Evolutionary conservation across 2,797 vertebrate genomes (phyloP).

Genomic region (Perodicticus potto): DNA sequence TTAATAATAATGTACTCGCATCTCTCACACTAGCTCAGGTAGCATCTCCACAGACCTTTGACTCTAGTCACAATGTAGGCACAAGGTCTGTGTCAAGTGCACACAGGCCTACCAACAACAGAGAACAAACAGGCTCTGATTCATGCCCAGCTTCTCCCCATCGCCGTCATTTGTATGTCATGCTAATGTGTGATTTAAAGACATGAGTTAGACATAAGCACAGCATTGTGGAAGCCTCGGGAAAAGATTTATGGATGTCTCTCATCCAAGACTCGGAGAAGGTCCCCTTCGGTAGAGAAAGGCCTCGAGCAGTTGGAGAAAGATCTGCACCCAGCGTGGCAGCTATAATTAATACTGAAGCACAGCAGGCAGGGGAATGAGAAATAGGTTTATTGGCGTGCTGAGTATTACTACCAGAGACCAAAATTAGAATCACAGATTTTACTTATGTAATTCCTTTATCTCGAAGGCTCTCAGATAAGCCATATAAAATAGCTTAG

Average conservation of each 20-base stretch:
- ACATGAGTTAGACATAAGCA: background rate
- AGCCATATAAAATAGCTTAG: constrained; percentile 23
- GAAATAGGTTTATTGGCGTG: background rate
- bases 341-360: background rate
- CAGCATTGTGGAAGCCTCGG: background rate
- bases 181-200: background rate
- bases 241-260: background rate
- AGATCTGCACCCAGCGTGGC: background rate
- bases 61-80: background rate
- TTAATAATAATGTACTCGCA: constrained; percentile 62
- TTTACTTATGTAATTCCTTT: constrained; percentile 38
- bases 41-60: constrained; percentile 63
- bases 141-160: background rate
- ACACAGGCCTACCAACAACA: background rate
- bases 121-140: constrained; percentile 8
- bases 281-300: background rate
- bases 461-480: constrained; percentile 37
- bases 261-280: background rate
- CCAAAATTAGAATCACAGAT: background rate
- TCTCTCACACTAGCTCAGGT: constrained; percentile 57
- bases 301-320: background rate
- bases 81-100: constrained; percentile 29
- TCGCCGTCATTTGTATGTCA: background rate
- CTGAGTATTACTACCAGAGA: background rate
- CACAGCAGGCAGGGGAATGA: background rate